A percentile compares a stretch with the other conserved stretches of the same genome.
Evolutionary conservation across 2,888 invertebrate genomes (phyloP).

Genomic region (Aphidius colemani): DNA sequence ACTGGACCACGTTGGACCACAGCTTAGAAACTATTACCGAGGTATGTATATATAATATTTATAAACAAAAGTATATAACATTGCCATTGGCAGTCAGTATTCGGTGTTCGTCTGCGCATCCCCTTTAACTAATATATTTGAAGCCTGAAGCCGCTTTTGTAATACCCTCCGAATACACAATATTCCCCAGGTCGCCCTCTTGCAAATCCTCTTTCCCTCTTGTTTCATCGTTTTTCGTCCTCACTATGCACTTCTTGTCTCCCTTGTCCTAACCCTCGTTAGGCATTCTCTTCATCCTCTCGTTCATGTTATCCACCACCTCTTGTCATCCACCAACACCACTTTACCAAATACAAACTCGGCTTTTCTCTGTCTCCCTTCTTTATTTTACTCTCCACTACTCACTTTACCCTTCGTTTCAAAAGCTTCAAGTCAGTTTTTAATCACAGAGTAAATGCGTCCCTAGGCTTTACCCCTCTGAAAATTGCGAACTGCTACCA

Average conservation of each 20-base stretch:
- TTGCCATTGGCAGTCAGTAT: conserved; percentile 12
- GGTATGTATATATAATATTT: no score
- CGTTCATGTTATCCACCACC: conserved; percentile 1
- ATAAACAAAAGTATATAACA: no score
- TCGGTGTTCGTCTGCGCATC: conserved; percentile 42
- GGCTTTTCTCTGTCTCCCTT: not conserved
- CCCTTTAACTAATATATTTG: conserved; percentile 52
- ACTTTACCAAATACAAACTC: not conserved
- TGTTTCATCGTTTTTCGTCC: conserved; percentile 21
- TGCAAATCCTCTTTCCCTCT: conserved; percentile 18
- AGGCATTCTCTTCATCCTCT: conserved; percentile 16
- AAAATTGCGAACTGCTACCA: no score
- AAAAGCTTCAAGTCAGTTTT: conserved; percentile 44
- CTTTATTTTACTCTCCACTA: conserved; percentile 12
- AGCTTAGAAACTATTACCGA: no score
- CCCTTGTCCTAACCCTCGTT: conserved; percentile 16
- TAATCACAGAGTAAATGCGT: conserved; percentile 47
- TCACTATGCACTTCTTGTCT: conserved; percentile 10
- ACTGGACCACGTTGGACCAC: no score
- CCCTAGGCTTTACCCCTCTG: conserved; percentile 6
- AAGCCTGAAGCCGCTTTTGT: conserved; percentile 42
- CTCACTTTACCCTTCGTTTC: conserved; percentile 24
- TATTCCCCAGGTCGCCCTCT: conserved; percentile 38
- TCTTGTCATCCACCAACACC: not conserved
- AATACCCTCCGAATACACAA: conserved; percentile 47